Evolutionary conservation across 1,140 invertebrate genomes (phyloP), one percentile per base, ranked within the genome.

Genomic region (Drosophila lacteicornis): DNA sequence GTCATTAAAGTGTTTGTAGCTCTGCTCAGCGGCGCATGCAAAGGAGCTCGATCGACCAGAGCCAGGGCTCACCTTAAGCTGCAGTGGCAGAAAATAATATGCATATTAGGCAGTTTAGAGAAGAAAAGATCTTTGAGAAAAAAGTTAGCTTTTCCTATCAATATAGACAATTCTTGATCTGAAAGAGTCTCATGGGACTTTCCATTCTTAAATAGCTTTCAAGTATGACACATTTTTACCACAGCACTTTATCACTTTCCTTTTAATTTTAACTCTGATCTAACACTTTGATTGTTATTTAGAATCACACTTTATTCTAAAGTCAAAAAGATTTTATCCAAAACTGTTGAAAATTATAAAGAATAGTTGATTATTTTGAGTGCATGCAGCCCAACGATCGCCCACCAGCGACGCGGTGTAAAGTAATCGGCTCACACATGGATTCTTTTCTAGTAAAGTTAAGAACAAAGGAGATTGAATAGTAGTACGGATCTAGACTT

Each of bases 11-110:
- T 40, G 53, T 36, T 55, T 8, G 53, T 40, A 36, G 53, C 53
- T 55, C 33, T 55, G 53, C 33, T 15, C 53, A 55, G 53, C 53
- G 53, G 53, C 53, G 51, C 51, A 55, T 55, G 51, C 51, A 55
- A 55, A 55, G 51, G 51, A 55, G 51, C 51, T 55, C 51, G 51
- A 55, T 55, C 33, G 51, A 38, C 51, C 51, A 38, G 33, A 55
- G 51, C 51, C 33, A 19, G 51, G 33, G 51, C 51, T 38, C 33
- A 55, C 51, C 51, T 38, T 55, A 38, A 55, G 5, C 33, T 55
- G 17, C 51, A 55, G 33, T 22, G 33, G 7, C 17, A 55, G 51
- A 38, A 55, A 55, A 38, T 15, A 36, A 38, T 33, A 6, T 30
- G 22, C 22, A 7, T 17, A 33, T 17, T 9, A 4, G 3, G 27